Conservation (phyloP, 1,140 invertebrate species). For the Pseudachorutes palmiensis region DNA sequence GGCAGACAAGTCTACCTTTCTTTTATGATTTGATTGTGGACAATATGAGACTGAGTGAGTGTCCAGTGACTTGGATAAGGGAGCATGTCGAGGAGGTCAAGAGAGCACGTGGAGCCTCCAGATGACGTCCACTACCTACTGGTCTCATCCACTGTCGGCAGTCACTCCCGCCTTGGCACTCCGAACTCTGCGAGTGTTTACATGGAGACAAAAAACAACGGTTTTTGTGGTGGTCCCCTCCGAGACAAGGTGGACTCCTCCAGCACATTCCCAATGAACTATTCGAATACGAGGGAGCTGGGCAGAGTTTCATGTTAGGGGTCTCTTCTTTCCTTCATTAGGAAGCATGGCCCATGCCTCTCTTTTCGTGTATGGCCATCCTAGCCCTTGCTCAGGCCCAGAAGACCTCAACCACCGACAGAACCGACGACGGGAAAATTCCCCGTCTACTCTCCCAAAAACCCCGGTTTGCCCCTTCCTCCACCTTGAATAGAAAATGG, state of each 20-base stretch:
- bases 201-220: constrained; percentile 4
- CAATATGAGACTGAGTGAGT: constrained; percentile 4
- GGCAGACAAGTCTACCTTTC: too few species aligned
- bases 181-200: neutral
- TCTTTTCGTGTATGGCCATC: too few species aligned
- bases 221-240: neutral
- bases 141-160: neutral
- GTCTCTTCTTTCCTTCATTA: constrained; percentile 22
- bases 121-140: constrained; percentile 1
- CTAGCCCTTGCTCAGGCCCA: too few species aligned
- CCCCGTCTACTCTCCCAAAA: constrained; percentile 21
- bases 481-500: constrained; percentile 2
- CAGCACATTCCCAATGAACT: constrained; percentile 37
- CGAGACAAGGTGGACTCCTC: constrained; percentile 21
- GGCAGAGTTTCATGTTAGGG: constrained; percentile 33
- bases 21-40: too few species aligned
- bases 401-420: neutral
- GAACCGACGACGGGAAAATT: neutral
- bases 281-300: constrained; percentile 17
- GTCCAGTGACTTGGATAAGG: too few species aligned
- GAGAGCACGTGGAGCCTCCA: too few species aligned
- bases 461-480: constrained; percentile 22
- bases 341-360: neutral
- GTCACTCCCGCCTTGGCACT: neutral
- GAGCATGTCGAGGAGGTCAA: too few species aligned